Base-by-base conservation (phyloP, 2,113 vertebrate species). In the Rhabdomys dilectus region DNA sequence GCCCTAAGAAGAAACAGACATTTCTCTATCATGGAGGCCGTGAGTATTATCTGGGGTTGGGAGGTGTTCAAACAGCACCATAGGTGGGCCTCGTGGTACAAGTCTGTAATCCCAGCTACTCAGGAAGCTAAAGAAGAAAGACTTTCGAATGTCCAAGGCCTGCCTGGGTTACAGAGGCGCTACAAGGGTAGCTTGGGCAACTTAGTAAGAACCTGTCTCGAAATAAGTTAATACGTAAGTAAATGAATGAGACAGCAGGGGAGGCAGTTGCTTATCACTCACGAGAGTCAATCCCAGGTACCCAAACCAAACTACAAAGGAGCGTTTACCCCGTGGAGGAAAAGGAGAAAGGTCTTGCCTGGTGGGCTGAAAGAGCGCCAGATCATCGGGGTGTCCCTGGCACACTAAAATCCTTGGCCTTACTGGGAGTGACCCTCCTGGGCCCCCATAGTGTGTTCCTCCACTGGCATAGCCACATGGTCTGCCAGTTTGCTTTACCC, bases 381-480 rank as follows among this genome's bases (percentile, higher is more conserved):
- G 42, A 29, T 6, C 1, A 15, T 22, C 13, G 0, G 17, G 3
- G 5, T 3, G 3, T 11, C n/a, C 58, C 42, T 4, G 51, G 22
- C 53, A 13, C 62, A 1, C 39, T 22, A 26, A 36, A 91, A 39
- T 5, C 15, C 24, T 19, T 0, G 22, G 72, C 81, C 48, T 90
- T 11, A 0, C 72, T 17, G 70, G 1, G n/a, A 13, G 29, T 4
- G 66, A 5, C 34, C 6, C 0, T 15, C 2, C 3, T 31, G 15
- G 36, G 66, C 24, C 60, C 34, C 36, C 9, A 53, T 26, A 39
- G 1, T 17, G 13, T n/a, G 22, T 24, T 5, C 10, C 26, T 56
- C 31, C 15, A 2, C 15, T 0, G 2, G 29, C 16, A 19, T 36
- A 60, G 8, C 15, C 53, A 3, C 1, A 1, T 16, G 8, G 16